These are phyloP conservation scores for Plectrocnemia conspersa DNA, from an alignment of 1,140 invertebrate species.

Conservation along the genomic window DNA sequence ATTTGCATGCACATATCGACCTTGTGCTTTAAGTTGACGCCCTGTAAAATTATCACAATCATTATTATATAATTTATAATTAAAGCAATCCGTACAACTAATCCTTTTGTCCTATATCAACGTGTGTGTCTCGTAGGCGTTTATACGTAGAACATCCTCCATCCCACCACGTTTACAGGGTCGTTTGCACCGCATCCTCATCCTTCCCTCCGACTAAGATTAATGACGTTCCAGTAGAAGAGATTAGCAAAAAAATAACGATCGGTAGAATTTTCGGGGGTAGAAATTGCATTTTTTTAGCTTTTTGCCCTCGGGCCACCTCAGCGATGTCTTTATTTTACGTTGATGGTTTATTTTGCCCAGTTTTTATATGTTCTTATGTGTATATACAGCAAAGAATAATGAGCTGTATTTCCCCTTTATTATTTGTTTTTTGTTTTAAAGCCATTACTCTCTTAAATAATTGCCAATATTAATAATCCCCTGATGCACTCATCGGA, in stretches of 20 bases:
- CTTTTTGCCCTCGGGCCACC: conserved; percentile 30
- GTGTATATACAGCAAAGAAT: conserved; percentile 15
- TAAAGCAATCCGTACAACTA: conserved; percentile 3
- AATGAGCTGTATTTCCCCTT: conserved; percentile 31
- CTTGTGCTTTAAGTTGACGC: background rate
- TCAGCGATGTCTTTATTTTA: conserved; percentile 29
- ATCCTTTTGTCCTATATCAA: background rate
- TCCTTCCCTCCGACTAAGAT: conserved; percentile 33
- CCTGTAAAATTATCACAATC: background rate
- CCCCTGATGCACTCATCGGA: too few species aligned
- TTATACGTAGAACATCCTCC: too few species aligned
- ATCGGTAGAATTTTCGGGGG: conserved; percentile 34
- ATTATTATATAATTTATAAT: conserved; percentile 1
- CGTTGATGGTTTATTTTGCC: conserved; percentile 16
- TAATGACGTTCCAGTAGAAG: conserved; percentile 34
- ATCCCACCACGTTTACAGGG: conserved; percentile 23
- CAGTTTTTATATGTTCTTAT: background rate
- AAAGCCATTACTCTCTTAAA: conserved; percentile 20
- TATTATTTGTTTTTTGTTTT: conserved; percentile 26
- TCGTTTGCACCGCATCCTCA: conserved; percentile 33
- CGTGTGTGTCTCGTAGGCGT: background rate
- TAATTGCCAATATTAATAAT: conserved; percentile 29
- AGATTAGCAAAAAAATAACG: conserved; percentile 37
- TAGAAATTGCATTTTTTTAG: conserved; percentile 36
- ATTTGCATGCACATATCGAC: conserved; percentile 21